Evolutionary conservation across 2,797 vertebrate species (phyloP).

Genomic region (Arvicola amphibius): DNA sequence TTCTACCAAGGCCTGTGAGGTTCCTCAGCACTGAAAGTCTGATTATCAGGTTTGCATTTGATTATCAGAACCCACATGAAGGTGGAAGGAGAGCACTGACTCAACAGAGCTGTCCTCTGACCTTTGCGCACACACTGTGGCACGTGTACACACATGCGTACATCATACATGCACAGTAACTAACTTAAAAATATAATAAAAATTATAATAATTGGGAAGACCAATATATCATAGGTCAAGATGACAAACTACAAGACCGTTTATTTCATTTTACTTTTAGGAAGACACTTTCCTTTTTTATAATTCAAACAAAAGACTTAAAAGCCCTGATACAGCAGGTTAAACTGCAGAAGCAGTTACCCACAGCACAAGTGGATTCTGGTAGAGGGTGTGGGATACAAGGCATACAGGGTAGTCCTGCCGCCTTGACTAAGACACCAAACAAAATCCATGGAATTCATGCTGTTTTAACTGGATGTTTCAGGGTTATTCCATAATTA

Average conservation of each 20-base stretch:
- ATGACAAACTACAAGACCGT: neutral
- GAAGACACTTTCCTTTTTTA: neutral
- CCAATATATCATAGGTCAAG: neutral
- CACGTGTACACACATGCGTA: neutral
- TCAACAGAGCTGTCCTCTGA: neutral
- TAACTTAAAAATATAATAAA: neutral
- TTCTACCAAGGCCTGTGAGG: no score
- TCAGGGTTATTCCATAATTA: neutral
- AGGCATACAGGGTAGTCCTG: neutral
- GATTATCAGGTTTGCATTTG: no score
- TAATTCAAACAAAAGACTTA: neutral
- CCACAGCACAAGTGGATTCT: neutral
- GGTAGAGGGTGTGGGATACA: no score
- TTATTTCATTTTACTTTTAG: neutral
- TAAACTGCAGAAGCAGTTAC: neutral
- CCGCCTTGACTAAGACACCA: neutral
- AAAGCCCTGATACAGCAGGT: neutral
- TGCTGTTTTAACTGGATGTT: neutral
- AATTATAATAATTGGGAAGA: neutral
- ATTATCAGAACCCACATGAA: neutral
- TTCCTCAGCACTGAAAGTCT: neutral
- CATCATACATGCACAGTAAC: neutral
- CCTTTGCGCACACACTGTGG: no score
- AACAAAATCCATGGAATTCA: neutral
- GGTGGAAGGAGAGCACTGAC: neutral